These are phyloP conservation scores for Sicus ferrugineus DNA, from an alignment of 2,888 invertebrate genomes.

Conservation along the genomic window DNA sequence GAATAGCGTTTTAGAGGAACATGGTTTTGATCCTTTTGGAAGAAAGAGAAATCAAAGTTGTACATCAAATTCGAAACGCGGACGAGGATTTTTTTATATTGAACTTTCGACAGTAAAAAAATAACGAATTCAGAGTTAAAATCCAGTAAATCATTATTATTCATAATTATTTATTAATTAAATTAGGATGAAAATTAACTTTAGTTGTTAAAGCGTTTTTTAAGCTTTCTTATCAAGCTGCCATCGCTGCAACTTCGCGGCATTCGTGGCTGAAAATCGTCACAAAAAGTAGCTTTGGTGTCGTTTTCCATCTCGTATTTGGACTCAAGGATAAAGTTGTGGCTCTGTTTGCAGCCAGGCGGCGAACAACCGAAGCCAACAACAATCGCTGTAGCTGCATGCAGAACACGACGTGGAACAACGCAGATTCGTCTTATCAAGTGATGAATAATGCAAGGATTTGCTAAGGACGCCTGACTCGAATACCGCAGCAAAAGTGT, in stretches of 20 bases:
- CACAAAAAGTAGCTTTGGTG: no score
- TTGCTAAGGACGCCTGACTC: no score
- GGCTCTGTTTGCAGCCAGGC: slow-evolving; percentile 16
- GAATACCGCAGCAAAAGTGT: no score
- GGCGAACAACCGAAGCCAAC: slow-evolving; percentile 28
- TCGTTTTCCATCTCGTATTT: background rate
- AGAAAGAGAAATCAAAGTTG: background rate
- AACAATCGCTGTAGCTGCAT: slow-evolving; percentile 23
- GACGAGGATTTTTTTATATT: background rate
- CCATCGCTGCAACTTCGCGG: no score
- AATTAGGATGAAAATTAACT: background rate
- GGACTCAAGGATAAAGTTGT: slow-evolving; percentile 15
- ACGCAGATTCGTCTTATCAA: no score
- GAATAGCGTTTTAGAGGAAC: no score
- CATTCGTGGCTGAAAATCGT: no score
- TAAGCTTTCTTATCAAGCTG: background rate
- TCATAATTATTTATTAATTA: background rate
- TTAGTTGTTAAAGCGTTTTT: background rate
- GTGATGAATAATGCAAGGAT: no score
- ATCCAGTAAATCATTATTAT: background rate
- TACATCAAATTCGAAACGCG: background rate
- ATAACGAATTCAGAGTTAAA: background rate
- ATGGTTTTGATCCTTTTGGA: background rate
- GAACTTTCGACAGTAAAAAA: background rate
- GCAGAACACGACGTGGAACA: no score